These are phyloP conservation scores for Eupithecia tripunctaria DNA, from an alignment of 2,888 invertebrate species.

Conservation along the genomic window DNA sequence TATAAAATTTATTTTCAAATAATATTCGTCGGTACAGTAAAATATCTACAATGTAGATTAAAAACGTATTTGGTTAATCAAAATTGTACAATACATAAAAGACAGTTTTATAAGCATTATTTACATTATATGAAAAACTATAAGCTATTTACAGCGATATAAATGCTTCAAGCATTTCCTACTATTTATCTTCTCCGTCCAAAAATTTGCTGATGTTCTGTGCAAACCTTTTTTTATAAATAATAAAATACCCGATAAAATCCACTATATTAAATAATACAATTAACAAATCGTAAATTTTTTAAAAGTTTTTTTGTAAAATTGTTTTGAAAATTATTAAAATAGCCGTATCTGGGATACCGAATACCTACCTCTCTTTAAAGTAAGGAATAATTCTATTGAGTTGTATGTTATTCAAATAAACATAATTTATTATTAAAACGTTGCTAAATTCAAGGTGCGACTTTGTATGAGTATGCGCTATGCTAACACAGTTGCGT, in stretches of 20 bases:
- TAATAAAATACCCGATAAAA: too few relatives aligned
- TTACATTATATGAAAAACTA: constrained; percentile 18
- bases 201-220: neutral
- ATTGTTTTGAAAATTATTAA: too few relatives aligned
- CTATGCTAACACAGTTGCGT: neutral
- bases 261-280: too few relatives aligned
- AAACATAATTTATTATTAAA: neutral
- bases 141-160: constrained; percentile 26
- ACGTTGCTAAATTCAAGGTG: neutral
- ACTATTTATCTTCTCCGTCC: neutral
- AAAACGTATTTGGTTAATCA: constrained; percentile 42
- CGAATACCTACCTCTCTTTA: too few relatives aligned
- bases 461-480: neutral
- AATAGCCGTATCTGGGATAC: too few relatives aligned
- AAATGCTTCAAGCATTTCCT: constrained; percentile 16
- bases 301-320: too few relatives aligned
- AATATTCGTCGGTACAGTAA: constrained; percentile 50
- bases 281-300: too few relatives aligned
- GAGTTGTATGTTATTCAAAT: neutral
- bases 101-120: constrained; percentile 26
- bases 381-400: neutral
- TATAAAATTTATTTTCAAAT: constrained; percentile 62
- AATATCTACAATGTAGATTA: constrained; percentile 22
- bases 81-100: constrained; percentile 60
- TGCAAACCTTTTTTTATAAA: neutral